Base-by-base conservation (phyloP, 2,888 invertebrate genomes). In the Parasteatoda lunata region DNA sequence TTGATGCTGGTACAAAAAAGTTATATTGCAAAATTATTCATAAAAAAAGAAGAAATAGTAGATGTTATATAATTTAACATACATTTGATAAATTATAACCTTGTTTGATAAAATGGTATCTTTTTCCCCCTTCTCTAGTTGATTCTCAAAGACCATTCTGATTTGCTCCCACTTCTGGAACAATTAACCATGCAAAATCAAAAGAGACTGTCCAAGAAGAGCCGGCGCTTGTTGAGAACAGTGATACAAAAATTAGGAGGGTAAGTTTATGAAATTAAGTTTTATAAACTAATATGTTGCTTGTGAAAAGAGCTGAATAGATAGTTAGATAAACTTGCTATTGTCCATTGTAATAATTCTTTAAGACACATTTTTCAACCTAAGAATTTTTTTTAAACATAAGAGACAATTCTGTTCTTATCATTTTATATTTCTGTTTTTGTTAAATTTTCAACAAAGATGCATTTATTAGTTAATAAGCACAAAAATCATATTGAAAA, bases 191-290 rank as follows among this genome's bases (percentile, higher is more conserved):
- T 49, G 49, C 7, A 6, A 6, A 7, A 77, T 15, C 4, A 59
- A n/a, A 84, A 68, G 59, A 78, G 66, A 59, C 51, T 78, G n/a
- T 73, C 54, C 5, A 77, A 73, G n/a, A 78, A 54, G 66, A 73
- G 77, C 7, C 59, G 13, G 13, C 1, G 8, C 47, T 15, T 71
- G 3, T 64, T 71, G 51, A 71, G 59, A 9, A 77, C 77, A 64
- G 51, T 83, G 30, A 71, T 77, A 15, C 11, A 70, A 1, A 51
- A 47, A 13, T 52, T 83, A 54, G 83, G 77, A 77, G 83, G 83
- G 83, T 83, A 83, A 71, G 77, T 77, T 30, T 64, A 54, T 54
- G 11, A 9, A 9, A 1, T 54, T 54, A 54, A 2, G 7, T 9
- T 54, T 9, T 54, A 54, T 54, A 54, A 9, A 54, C 11, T 9